Conservation (phyloP, 1,140 invertebrate species). For the Caenorhabditis brenneri region DNA sequence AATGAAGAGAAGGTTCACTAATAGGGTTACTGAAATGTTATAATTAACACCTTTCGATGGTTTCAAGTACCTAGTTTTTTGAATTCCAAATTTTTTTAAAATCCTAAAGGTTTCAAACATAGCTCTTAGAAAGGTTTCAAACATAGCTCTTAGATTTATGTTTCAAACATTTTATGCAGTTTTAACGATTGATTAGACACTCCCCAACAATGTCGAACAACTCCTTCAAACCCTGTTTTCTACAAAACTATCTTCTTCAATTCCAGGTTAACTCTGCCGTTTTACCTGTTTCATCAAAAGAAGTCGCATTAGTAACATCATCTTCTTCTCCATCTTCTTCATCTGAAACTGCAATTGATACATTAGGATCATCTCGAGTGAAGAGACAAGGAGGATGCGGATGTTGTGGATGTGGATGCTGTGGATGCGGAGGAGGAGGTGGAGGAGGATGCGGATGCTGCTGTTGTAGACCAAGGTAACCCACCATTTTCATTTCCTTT, state of each 20-base stretch:
- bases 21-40: too few species aligned
- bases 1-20: too few species aligned
- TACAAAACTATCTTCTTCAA: too few species aligned
- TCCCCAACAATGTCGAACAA: too few species aligned
- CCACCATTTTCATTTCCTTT: background rate
- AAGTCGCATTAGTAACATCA: slow-evolving; percentile 2
- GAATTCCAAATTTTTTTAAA: too few species aligned
- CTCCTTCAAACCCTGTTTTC: too few species aligned
- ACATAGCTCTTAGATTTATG: too few species aligned
- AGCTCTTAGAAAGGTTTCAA: too few species aligned
- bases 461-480: slow-evolving; percentile 40
- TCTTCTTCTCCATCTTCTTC: background rate
- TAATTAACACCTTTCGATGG: too few species aligned
- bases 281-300: background rate
- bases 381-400: slow-evolving; percentile 48
- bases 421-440: slow-evolving; percentile 20
- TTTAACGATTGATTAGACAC: too few species aligned
- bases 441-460: slow-evolving; percentile 51
- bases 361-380: slow-evolving; percentile 23
- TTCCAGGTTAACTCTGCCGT: slow-evolving; percentile 1
- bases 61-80: too few species aligned
- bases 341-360: slow-evolving; percentile 36
- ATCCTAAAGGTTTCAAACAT: too few species aligned
- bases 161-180: background rate
- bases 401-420: slow-evolving; percentile 41